These are phyloP conservation scores for Rhinichthys klamathensis DNA, from an alignment of 2,113 vertebrate species.

Conservation along the genomic window DNA sequence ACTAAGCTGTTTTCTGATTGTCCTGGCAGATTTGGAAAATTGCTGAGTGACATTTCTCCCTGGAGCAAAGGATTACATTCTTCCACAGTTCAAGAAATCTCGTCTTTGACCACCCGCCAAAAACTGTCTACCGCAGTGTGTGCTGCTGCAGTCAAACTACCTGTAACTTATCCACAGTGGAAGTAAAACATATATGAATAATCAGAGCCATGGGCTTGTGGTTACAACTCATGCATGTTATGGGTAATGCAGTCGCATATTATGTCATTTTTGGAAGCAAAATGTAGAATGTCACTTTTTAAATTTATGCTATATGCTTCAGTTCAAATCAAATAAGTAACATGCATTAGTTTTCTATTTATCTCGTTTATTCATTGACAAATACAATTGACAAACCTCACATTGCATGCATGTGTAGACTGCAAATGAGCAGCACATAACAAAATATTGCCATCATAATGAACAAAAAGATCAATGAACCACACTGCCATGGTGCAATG, in stretches of 20 bases:
- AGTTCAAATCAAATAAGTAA: not conserved
- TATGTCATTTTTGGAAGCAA: not conserved
- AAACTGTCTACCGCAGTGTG: not conserved
- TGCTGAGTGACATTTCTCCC: constrained; percentile 34
- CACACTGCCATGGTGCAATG: not conserved
- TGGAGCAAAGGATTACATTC: constrained; percentile 57
- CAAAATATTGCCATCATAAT: not conserved
- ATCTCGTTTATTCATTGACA: not conserved
- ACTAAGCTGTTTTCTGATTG: constrained; percentile 69
- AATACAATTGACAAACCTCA: not conserved
- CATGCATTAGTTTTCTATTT: not conserved
- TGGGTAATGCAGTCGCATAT: not conserved
- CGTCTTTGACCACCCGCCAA: constrained; percentile 25
- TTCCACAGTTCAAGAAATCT: constrained; percentile 15
- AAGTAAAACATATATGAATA: not conserved
- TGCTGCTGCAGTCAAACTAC: not conserved
- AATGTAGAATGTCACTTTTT: not conserved
- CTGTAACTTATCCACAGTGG: not conserved
- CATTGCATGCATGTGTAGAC: not conserved
- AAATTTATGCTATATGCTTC: not conserved
- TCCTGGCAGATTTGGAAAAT: constrained; percentile 48
- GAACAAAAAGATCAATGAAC: not conserved
- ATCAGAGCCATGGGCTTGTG: not conserved
- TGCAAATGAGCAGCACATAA: not conserved
- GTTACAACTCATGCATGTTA: not conserved